A percentile compares a stretch with the other conserved stretches of the same genome.
phyloP scores from a whole-genome alignment of 2,888 invertebrate genomes.

The Piscicola geometra region DNA sequence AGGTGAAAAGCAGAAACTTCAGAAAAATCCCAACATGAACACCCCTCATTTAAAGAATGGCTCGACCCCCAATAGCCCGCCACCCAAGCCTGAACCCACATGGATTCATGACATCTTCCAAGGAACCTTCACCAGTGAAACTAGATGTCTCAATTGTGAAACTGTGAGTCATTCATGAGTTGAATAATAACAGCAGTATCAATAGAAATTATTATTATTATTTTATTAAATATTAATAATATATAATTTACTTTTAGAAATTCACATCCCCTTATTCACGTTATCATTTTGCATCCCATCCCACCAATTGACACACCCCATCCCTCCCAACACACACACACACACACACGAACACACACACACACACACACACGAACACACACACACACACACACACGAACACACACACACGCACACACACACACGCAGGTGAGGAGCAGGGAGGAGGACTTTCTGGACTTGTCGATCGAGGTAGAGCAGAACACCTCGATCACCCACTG shows the following conservation, averaged over 20 bases:
- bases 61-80: background rate
- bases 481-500: conserved; percentile 99
- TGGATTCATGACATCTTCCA: conserved; percentile 99
- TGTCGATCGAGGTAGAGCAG: conserved; percentile 98
- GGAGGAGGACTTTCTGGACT: conserved; percentile 96
- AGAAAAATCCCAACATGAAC: conserved; percentile 5
- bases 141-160: conserved; percentile 97
- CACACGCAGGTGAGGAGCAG: conserved; percentile 90
- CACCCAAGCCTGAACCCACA: conserved; percentile 63
- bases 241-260: background rate
- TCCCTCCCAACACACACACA: too few species aligned
- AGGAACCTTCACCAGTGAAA: conserved; percentile 97
- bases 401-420: too few species aligned
- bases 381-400: too few species aligned
- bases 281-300: too few species aligned
- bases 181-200: too few species aligned
- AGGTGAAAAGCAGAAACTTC: conserved; percentile 50
- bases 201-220: too few species aligned
- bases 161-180: conserved; percentile 64
- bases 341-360: too few species aligned
- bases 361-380: too few species aligned
- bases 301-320: too few species aligned
- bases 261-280: background rate
- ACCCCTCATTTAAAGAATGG: conserved; percentile 1
- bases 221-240: background rate